Conservation (phyloP, 2,888 invertebrate species). For the Branchellion lobata region DNA sequence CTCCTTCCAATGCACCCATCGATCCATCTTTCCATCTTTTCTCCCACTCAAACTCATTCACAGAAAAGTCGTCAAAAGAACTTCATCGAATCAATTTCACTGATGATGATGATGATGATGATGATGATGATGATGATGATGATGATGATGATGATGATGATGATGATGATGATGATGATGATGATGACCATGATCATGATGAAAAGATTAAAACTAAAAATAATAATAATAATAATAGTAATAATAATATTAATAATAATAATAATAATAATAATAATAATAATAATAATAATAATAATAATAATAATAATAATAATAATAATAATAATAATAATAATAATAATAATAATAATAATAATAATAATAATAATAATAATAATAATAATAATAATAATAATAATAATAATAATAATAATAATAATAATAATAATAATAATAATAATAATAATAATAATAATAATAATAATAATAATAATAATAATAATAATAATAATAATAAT, state of each 20-base stretch:
- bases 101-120: background rate
- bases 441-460: background rate
- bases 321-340: conserved; percentile 4
- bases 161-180: background rate
- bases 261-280: background rate
- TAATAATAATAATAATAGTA: background rate
- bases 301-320: conserved; percentile 10
- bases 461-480: background rate
- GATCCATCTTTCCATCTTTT: background rate
- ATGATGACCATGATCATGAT: background rate
- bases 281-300: background rate
- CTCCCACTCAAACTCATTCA: no score
- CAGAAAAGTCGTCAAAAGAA: no score
- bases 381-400: background rate
- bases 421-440: conserved; percentile 3
- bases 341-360: background rate
- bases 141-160: background rate
- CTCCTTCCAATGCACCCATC: conserved; percentile 1
- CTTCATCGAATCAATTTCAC: no score
- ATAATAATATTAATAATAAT: background rate
- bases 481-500: no score
- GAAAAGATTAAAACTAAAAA: background rate
- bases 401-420: background rate
- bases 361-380: background rate
- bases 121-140: conserved; percentile 8